Evolutionary conservation across 2,113 vertebrate genomes (phyloP).

Genomic region (Bettongia penicillata): DNA sequence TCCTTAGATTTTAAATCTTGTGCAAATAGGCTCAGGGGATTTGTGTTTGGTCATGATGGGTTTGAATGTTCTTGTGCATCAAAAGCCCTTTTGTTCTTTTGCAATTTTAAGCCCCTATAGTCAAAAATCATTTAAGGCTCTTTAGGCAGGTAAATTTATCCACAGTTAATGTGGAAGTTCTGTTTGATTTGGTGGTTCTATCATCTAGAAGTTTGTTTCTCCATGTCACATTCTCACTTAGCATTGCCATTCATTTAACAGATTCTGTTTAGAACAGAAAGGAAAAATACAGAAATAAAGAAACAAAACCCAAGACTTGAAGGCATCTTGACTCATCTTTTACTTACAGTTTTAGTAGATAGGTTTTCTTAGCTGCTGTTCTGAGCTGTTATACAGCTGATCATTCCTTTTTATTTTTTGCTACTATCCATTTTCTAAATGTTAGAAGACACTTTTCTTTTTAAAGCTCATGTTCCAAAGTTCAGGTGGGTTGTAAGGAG

Average conservation of each 20-base stretch:
- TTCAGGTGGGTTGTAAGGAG: background rate
- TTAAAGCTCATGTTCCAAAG: too few species aligned
- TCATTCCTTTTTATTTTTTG: background rate
- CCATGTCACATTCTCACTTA: background rate
- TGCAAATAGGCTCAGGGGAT: background rate
- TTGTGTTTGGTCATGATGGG: background rate
- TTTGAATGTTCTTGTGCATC: background rate
- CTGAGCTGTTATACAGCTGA: background rate
- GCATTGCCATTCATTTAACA: background rate
- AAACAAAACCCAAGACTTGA: background rate
- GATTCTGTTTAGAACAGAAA: too few species aligned
- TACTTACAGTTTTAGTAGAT: background rate
- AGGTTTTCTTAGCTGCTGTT: background rate
- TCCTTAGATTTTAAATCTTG: background rate
- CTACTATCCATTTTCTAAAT: background rate
- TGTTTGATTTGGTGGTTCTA: background rate
- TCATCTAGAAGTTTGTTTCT: background rate
- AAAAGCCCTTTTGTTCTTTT: background rate
- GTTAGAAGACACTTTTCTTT: background rate
- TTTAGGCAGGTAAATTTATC: background rate
- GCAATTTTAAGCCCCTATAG: too few species aligned
- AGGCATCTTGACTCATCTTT: background rate
- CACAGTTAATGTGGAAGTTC: background rate
- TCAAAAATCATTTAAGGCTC: background rate
- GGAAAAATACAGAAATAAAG: background rate